These are phyloP conservation scores for Phenacoccus solenopsis DNA, from an alignment of 1,140 invertebrate genomes.

Conservation along the genomic window DNA sequence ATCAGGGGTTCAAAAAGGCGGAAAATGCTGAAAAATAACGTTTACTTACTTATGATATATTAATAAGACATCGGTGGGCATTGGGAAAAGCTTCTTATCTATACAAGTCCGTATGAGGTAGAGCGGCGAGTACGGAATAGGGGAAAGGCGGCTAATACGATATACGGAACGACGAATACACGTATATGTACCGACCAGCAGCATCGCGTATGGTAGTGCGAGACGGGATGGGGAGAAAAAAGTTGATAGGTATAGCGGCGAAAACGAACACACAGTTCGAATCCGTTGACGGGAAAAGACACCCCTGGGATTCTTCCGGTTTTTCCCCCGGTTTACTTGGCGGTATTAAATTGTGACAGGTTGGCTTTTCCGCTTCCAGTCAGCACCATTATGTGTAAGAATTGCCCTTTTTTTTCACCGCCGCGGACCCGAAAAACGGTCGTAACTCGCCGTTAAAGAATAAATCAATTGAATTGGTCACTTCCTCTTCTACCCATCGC, in stretches of 20 bases:
- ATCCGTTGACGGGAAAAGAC: constrained; percentile 13
- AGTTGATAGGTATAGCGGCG: too few species aligned
- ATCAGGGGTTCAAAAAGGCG: too few species aligned
- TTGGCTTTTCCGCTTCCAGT: constrained; percentile 10
- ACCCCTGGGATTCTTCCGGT: constrained; percentile 10
- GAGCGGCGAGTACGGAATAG: too few species aligned
- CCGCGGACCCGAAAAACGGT: not conserved
- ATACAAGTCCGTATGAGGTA: too few species aligned
- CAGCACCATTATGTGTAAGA: constrained; percentile 5
- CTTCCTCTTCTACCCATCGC: not conserved
- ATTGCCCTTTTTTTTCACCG: constrained; percentile 6
- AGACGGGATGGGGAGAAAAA: not conserved
- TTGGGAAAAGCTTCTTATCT: too few species aligned
- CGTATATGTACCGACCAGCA: too few species aligned
- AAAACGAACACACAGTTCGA: not conserved
- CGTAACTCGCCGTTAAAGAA: constrained; percentile 6
- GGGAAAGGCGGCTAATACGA: too few species aligned
- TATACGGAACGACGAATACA: too few species aligned
- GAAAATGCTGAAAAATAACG: too few species aligned
- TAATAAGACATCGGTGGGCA: too few species aligned
- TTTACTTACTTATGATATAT: too few species aligned
- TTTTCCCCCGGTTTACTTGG: not conserved
- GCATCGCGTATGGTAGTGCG: too few species aligned
- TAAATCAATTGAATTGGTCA: constrained; percentile 18
- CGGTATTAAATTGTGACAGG: constrained; percentile 16